Evolutionary conservation across 2,888 invertebrate genomes (phyloP).

Genomic region (Lasioglossum figueresi): DNA sequence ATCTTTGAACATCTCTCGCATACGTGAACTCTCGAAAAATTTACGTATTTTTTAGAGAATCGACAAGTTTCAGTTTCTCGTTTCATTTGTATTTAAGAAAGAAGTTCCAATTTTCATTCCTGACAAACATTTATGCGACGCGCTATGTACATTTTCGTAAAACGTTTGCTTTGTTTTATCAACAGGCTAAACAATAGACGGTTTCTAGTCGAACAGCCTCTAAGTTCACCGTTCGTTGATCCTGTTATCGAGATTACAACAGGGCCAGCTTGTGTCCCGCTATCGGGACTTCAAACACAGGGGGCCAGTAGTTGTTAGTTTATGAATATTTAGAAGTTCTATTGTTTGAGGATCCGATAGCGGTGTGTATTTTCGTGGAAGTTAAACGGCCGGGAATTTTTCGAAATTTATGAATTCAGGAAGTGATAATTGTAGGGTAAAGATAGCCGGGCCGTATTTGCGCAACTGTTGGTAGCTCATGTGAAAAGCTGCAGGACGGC

Average conservation of each 20-base stretch:
- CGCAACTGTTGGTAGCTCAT: neutral
- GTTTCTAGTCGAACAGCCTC: neutral
- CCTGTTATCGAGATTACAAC: slow-evolving; percentile 13
- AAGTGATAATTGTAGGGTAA: neutral
- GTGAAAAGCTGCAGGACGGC: neutral
- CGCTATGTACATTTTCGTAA: too few species aligned
- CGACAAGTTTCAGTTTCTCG: neutral
- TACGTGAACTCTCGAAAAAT: neutral
- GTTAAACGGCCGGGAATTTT: neutral
- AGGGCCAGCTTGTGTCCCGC: neutral
- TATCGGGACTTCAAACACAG: neutral
- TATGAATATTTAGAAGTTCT: slow-evolving; percentile 16
- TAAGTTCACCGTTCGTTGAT: slow-evolving; percentile 14
- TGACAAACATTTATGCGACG: too few species aligned
- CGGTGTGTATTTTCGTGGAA: neutral
- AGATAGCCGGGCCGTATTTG: neutral
- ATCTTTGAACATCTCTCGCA: neutral
- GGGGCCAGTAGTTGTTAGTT: neutral
- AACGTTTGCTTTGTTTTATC: neutral
- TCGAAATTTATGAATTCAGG: slow-evolving; percentile 6
- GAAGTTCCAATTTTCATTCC: neutral
- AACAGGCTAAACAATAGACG: neutral
- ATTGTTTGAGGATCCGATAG: slow-evolving; percentile 18
- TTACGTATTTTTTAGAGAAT: neutral
- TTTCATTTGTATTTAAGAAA: neutral